Conservation (phyloP, 2,888 invertebrate species). For the Yponomeuta evonymella region DNA sequence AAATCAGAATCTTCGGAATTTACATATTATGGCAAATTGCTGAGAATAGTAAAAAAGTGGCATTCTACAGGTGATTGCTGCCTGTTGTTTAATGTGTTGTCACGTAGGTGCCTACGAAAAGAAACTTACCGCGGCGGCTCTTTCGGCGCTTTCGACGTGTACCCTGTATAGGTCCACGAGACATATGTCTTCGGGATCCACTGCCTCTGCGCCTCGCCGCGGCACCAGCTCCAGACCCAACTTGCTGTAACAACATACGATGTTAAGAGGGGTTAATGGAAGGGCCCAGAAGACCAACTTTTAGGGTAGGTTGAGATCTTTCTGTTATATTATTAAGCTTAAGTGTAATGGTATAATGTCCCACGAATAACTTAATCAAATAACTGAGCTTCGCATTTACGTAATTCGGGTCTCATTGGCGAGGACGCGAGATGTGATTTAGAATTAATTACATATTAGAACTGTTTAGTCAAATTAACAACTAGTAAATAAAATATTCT, state of each 20-base stretch:
- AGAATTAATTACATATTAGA: too few relatives aligned
- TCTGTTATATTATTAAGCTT: too few relatives aligned
- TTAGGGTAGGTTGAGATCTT: too few relatives aligned
- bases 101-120: not conserved
- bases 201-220: constrained; percentile 90
- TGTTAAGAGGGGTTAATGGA: not conserved
- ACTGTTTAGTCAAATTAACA: too few relatives aligned
- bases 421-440: too few relatives aligned
- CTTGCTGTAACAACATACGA: constrained; percentile 78
- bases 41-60: not conserved
- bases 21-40: not conserved
- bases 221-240: constrained; percentile 94
- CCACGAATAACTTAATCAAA: too few relatives aligned
- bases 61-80: not conserved
- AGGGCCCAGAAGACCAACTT: not conserved
- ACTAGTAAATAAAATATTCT: too few relatives aligned
- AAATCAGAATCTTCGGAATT: not conserved
- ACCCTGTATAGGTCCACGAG: constrained; percentile 92
- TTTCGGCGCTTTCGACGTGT: constrained; percentile 83
- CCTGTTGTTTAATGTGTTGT: not conserved
- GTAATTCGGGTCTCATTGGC: too few relatives aligned
- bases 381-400: too few relatives aligned
- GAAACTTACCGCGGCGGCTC: constrained; percentile 82
- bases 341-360: too few relatives aligned
- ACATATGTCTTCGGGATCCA: constrained; percentile 92